Evolutionary conservation across 2,113 vertebrate species (phyloP), one percentile per base, ranked within the genome.

Genomic region (Lepus timidus): DNA sequence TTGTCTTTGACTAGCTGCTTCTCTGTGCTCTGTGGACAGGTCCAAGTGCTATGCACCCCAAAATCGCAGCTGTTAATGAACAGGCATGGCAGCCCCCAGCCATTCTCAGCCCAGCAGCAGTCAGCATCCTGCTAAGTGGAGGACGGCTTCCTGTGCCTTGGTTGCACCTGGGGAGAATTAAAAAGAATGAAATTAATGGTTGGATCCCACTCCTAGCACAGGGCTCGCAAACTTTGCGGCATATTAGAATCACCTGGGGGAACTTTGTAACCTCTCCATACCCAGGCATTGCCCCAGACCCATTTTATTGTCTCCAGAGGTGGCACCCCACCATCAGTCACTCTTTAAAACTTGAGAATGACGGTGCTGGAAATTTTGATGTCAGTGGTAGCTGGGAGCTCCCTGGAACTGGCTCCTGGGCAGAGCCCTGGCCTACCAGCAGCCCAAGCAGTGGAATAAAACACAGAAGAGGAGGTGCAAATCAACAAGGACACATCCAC

Each of bases 371-470:
- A 61, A 68, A 25, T 52, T 29, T 58, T 49, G 36, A 16, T 6
- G 1, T 1, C 17, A 61, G 58, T 36, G 31, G 25, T 36, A 58
- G 55, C 23, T 62, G 83, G 25, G 16, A 70, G 55, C 11, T 31
- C 14, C 65, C 29, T 17, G 17, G 55, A 25, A 78, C 16, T 20
- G 16, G 36, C 23, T 29, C 11, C 3, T n/a, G 62, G 22, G 17
- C 31, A 25, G 22, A 13, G 20, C 31, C 29, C 23, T 17, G 44
- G 31, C 17, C 3, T 20, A 9, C 3, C 0, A 2, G 29, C 25
- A 58, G 58, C 33, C 49, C 22, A 55, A 80, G 25, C 6, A 31
- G 6, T 52, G 33, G 73, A 9, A n/a, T 20, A 39, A 9, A 23
- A 31, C 44, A n/a, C 55, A 13, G n/a, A 12, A 25, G 52, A 55